phyloP scores from a whole-genome alignment of 2,888 invertebrate genomes.

The Synanthedon andrenaeformis region DNA sequence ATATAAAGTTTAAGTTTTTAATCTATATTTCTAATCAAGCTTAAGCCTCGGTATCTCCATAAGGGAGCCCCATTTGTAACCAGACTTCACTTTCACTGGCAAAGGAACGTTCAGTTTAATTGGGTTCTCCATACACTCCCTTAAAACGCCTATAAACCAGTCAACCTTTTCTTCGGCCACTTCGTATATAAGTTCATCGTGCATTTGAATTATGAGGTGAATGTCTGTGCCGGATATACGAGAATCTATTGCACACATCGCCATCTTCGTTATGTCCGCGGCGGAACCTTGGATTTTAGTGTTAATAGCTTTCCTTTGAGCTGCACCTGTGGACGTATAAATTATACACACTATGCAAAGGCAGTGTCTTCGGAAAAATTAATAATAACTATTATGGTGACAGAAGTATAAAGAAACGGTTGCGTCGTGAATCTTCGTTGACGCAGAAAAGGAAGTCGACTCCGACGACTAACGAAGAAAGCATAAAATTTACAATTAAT shows the following conservation, averaged over 20 bases:
- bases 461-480: too few relatives aligned
- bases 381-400: too few relatives aligned
- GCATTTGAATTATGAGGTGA: slow-evolving; percentile 87
- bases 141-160: slow-evolving; percentile 74
- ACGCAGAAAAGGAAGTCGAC: too few relatives aligned
- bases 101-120: slow-evolving; percentile 81
- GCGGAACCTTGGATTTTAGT: slow-evolving; percentile 97
- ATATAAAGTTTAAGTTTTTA: too few relatives aligned
- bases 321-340: slow-evolving; percentile 71
- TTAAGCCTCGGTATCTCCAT: slow-evolving; percentile 20
- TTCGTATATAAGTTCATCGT: slow-evolving; percentile 97
- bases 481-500: too few relatives aligned
- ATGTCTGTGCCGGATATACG: slow-evolving; percentile 44
- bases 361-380: too few relatives aligned
- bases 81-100: slow-evolving; percentile 88
- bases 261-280: slow-evolving; percentile 93
- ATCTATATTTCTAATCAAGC: too few relatives aligned
- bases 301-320: slow-evolving; percentile 97
- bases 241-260: slow-evolving; percentile 84
- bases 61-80: slow-evolving; percentile 81
- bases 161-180: slow-evolving; percentile 72
- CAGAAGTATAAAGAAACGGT: too few relatives aligned
- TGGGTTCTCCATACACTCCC: slow-evolving; percentile 84
- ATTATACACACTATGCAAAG: background rate
- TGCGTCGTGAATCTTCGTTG: too few relatives aligned